Base-by-base conservation (phyloP, 1,140 invertebrate species). In the Goniozus legneri region DNA sequence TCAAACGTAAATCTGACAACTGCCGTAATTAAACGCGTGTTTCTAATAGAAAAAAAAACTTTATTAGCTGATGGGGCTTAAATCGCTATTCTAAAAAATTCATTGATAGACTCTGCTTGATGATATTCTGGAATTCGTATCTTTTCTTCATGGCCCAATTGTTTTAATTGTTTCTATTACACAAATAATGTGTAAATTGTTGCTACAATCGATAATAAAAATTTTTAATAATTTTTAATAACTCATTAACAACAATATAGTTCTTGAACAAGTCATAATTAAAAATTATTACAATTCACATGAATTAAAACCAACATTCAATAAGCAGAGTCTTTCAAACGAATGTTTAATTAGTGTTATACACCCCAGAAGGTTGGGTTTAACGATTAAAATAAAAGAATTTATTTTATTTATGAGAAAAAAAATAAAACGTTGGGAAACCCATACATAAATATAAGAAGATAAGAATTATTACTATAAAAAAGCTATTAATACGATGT, bases 321-420 rank as follows among this genome's bases (percentile, higher is more conserved):
- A 12, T 55, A 52, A 64, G 60, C 52, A 55, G 44, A 50, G 62
- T 65, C 59, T 67, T 52, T 65, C 60, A 54, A 54, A 59, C 47
- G 38, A 32, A 60, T 47, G 34, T 49, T 50, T 47, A 54, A 60
- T 49, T 46, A 46, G 51, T 48, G 46, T 60, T 57, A 54, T 30
- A 54, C 54, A 60, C 47, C 30, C 39, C 37, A 45, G 27, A 63
- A 33, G 40, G 50, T 48, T 64, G 56, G 43, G 48, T 31, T 52
- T 55, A 52, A 62, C 47, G 49, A 50, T 42, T 50, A 55, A 56
- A 44, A 34, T 16, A 32, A 34, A 44, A 57, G 39, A 57, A 66
- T 64, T 68, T 67, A 69, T 67, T 67, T 69, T 67, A 67, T 69
- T 69, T 65, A 66, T 69, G 58, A 54, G 14, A 58, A 60, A 42